A percentile compares a stretch with the other conserved stretches of the same genome.
phyloP scores from a whole-genome alignment of 30 jellyfish, hydroid and myxozoan genomes.

The Catostylus mosaicus region DNA sequence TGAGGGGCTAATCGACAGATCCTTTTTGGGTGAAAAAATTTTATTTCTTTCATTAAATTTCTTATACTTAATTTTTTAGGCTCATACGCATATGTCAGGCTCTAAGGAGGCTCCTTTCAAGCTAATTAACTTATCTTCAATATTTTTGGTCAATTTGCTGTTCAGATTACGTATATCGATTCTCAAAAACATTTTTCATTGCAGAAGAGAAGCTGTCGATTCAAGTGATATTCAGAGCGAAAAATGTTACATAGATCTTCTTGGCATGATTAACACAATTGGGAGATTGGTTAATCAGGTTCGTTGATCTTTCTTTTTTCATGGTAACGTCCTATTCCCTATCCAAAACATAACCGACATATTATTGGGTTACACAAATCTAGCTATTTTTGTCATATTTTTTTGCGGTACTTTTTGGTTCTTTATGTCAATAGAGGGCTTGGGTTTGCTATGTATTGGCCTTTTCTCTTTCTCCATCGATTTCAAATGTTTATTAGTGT shows the following conservation, averaged over 20 bases:
- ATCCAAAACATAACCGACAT: too few relatives aligned
- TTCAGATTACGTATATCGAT: too few relatives aligned
- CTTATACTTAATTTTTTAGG: too few relatives aligned
- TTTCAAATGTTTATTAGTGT: background rate
- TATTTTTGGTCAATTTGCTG: too few relatives aligned
- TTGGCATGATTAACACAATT: constrained; percentile 74
- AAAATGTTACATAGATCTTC: constrained; percentile 65
- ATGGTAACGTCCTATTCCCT: too few relatives aligned
- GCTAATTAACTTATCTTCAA: too few relatives aligned
- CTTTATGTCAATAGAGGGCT: background rate
- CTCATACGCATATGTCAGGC: too few relatives aligned
- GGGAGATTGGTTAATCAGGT: constrained; percentile 97
- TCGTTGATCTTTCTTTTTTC: background rate
- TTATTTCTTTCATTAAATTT: too few relatives aligned
- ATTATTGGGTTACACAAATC: background rate
- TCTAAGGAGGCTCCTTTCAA: too few relatives aligned
- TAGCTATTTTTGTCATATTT: too few relatives aligned
- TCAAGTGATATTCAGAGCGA: constrained; percentile 61
- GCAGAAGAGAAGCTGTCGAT: constrained; percentile 64
- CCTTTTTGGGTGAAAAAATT: too few relatives aligned
- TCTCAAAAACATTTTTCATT: background rate
- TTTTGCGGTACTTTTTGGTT: background rate
- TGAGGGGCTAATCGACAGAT: too few relatives aligned
- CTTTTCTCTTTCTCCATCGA: background rate
- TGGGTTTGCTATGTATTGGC: background rate